Base-by-base conservation (phyloP, 2,797 vertebrate species). In the Pygocentrus nattereri region DNA sequence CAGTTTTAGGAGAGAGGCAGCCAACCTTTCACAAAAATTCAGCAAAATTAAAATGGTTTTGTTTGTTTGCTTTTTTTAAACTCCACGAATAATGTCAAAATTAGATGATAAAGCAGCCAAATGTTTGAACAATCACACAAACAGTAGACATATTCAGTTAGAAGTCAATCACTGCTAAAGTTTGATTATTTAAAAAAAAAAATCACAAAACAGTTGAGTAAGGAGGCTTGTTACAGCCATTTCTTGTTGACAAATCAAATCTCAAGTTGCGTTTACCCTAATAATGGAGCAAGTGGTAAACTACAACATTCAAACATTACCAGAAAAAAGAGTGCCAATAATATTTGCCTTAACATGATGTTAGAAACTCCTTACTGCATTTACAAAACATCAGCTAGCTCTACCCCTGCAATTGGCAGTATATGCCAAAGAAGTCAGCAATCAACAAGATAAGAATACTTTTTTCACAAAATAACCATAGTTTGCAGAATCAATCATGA, bases 261-360 rank as follows among this genome's bases (percentile, higher is more conserved):
- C 18, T 67, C 49, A 8, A 47, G 56, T 65, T 76, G 71, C 11
- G 74, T 81, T 84, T 84, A 81, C 78, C 71, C 54, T 54, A 72
- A 5, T 12, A 74, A 49, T 52, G 61, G 23, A 82, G 68, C 58
- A 25, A 64, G 49, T 41, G 31, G 49, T 78, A 75, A 80, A 86
- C 67, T 67, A 67, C 50, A 50, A 58, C 62, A 85, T 87, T 91
- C 87, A 89, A 91, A 90, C 78, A 89, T 92, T 89, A 93, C 91
- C 23, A 94, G 90, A 93, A 94, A 74, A 78, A 84, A 62, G 93
- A 93, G 95, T 97, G 96, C 96, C 97, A 98, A 98, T 96, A 96
- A 95, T 95, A 95, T 94, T 96, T 97, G 97, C 97, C 97, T 99
- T 98, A 98, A 98, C 90, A 91, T 90, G 94, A 93, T 93, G 91